Base-by-base conservation (phyloP, 2,888 invertebrate genomes). In the Spisula solida region DNA sequence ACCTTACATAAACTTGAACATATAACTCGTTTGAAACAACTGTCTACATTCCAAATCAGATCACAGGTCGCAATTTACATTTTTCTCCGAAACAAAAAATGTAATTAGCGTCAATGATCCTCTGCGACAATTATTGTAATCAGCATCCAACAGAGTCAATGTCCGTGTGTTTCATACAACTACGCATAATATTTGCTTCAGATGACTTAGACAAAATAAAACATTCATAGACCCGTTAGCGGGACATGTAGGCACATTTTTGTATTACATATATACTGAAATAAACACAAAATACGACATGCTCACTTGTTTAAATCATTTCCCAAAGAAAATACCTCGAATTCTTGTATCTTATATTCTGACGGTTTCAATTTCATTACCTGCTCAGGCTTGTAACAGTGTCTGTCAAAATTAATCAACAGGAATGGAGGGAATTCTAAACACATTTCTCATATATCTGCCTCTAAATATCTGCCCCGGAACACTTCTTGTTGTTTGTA, bases 381-480 rank as follows among this genome's bases (percentile, higher is more conserved):
- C 51, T 79, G 47, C 79, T 85, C 80, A 79, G 60, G 79, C 81
- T 31, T 84, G 55, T 47, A 60, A 78, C 82, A 82, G 75, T 16
- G 20, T 66, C 81, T 82, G 90, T 90, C 90, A 87, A 85, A 85
- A 48, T 75, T 80, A 85, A 87, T 90, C 85, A 90, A 81, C 41
- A 66, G 78, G 60, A 55, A 47, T 78, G 75, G 20, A 34, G 20
- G 16, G 78, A 75, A 82, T 82, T 87, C 80, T 51, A 87, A 66
- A 90, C 81, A 87, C 87, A 82, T 48, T 82, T 84, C 75, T 85
- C 47, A 16, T 47, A 47, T 70, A 79, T 48, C 48, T 85, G 66
- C 56, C 20, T 25, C 5, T n/a, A 29, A 25, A 51, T 48, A 78
- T 18, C 29, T 80, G n/a, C 47, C 12, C 48, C 25, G 25, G 12